Conservation (phyloP, 2,113 vertebrate genomes). For the Sylvicapra grimmia region DNA sequence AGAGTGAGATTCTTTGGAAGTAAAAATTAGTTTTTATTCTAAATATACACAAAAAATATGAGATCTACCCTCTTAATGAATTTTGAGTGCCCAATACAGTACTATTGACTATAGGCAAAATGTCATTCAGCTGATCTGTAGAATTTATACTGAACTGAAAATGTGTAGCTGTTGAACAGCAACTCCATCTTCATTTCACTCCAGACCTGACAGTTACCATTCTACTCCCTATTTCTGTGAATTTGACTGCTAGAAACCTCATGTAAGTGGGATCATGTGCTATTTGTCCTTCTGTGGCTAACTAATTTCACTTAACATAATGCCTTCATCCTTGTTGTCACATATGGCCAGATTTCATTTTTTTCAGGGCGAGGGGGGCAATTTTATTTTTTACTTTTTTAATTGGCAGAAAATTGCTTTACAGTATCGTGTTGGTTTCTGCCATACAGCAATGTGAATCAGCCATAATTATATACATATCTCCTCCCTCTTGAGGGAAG, state of each 20-base stretch:
- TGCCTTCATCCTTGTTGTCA: background rate
- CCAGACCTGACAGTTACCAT: background rate
- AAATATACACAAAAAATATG: background rate
- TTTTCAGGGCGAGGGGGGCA: accelerated
- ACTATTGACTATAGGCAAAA: background rate
- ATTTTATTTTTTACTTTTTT: background rate
- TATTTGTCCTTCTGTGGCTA: background rate
- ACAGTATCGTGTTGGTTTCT: background rate
- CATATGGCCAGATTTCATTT: background rate
- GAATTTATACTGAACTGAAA: background rate
- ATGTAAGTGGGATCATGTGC: too few relatives aligned
- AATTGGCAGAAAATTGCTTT: background rate
- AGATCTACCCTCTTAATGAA: background rate
- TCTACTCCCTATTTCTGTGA: background rate
- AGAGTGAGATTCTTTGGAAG: background rate
- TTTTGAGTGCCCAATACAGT: background rate
- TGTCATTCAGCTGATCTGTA: background rate
- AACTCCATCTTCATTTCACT: background rate
- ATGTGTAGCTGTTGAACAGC: background rate
- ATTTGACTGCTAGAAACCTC: background rate
- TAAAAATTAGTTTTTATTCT: background rate
- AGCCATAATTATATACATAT: background rate
- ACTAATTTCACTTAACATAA: background rate
- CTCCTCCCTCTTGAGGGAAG: background rate
- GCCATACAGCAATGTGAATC: background rate